A percentile compares a stretch with the other conserved stretches of the same genome.
Evolutionary conservation across 1,140 invertebrate genomes (phyloP).

Genomic region (Macrosteles quadrilineatus): DNA sequence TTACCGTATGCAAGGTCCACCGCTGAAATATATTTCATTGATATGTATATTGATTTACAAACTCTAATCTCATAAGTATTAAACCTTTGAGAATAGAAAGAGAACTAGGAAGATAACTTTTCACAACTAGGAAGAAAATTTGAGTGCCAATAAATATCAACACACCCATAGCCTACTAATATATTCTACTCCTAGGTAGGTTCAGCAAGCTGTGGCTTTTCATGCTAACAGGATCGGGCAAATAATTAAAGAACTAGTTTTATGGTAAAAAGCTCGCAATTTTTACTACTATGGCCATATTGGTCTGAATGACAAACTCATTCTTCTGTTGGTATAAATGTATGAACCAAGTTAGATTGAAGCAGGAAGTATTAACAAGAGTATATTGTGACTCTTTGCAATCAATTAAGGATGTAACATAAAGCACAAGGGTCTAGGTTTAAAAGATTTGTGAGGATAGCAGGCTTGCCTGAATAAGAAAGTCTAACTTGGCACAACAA

Average conservation of each 20-base stretch:
- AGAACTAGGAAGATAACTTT: too few relatives aligned
- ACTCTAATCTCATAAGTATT: background rate
- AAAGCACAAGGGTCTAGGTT: too few relatives aligned
- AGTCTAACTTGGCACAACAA: too few relatives aligned
- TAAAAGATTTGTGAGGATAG: too few relatives aligned
- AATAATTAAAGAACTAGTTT: background rate
- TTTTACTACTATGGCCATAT: background rate
- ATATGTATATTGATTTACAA: background rate
- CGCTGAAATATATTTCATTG: conserved; percentile 48
- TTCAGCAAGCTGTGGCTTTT: background rate
- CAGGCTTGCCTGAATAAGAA: too few relatives aligned
- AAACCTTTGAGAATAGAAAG: background rate
- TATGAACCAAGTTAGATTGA: background rate
- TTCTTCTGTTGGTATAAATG: background rate
- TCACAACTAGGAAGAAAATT: too few relatives aligned
- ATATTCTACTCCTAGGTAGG: background rate
- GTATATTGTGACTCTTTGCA: too few relatives aligned
- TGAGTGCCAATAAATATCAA: background rate
- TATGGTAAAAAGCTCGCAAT: background rate
- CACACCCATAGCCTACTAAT: background rate
- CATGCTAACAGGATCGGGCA: background rate
- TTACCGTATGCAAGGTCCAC: conserved; percentile 88
- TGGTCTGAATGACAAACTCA: background rate
- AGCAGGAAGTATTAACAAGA: background rate
- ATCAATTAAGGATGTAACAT: too few relatives aligned